phyloP scores from a whole-genome alignment of 2,113 vertebrate genomes.

The Strix uralensis region DNA sequence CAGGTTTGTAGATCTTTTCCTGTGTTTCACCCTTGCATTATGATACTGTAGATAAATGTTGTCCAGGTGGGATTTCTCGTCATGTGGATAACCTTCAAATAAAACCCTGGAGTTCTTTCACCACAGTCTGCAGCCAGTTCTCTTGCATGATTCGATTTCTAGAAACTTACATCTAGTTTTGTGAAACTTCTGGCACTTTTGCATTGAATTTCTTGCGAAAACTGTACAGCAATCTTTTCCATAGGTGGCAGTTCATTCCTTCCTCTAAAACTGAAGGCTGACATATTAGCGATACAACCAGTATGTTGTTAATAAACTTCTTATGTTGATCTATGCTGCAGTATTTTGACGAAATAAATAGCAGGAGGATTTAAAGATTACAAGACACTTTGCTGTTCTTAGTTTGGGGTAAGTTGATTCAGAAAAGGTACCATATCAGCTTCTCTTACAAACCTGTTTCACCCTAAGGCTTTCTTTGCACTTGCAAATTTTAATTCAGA shows the following conservation, averaged over 20 bases:
- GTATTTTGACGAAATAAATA: background rate
- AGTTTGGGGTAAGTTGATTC: background rate
- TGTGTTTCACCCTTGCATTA: background rate
- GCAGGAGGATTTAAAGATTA: background rate
- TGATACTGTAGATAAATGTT: background rate
- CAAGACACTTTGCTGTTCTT: background rate
- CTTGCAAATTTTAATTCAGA: background rate
- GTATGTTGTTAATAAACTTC: background rate
- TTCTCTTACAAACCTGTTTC: background rate
- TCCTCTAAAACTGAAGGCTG: background rate
- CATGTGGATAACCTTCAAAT: background rate
- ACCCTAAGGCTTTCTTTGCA: background rate
- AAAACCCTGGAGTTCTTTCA: background rate
- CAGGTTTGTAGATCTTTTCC: no score
- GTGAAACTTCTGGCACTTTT: background rate
- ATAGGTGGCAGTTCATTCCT: background rate
- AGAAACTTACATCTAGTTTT: background rate
- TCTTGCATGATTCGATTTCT: background rate
- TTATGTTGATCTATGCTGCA: background rate
- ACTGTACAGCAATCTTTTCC: background rate
- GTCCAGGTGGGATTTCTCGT: background rate
- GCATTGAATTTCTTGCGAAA: background rate
- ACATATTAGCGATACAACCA: background rate
- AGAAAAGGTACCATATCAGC: background rate
- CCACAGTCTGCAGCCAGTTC: background rate